Evolutionary conservation across 2,888 invertebrate genomes (phyloP).

Genomic region (Smittia sp.): DNA sequence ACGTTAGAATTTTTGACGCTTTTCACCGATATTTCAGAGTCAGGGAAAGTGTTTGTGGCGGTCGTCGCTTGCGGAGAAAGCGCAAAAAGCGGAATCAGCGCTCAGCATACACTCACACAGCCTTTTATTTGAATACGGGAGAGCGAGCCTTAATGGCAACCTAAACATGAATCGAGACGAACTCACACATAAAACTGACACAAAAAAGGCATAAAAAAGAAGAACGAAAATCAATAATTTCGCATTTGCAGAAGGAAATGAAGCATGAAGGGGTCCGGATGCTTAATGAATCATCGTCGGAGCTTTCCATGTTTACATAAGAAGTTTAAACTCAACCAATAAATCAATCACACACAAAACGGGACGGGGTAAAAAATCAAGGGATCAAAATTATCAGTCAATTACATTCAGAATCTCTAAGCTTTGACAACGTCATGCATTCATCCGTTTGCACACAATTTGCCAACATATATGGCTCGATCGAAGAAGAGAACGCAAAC

Average conservation of each 20-base stretch:
- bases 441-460: not conserved
- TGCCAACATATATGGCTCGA: not conserved
- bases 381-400: not conserved
- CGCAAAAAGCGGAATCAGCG: not conserved
- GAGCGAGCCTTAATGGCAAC: not conserved
- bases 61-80: not conserved
- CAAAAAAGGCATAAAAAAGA: constrained; percentile 33
- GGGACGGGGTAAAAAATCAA: not conserved
- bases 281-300: not conserved
- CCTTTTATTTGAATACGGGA: not conserved
- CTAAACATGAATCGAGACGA: constrained; percentile 20
- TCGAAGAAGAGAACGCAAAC: not conserved
- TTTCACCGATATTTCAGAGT: not conserved
- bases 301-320: not conserved
- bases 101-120: not conserved
- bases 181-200: constrained; percentile 33
- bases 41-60: not conserved
- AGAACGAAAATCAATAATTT: constrained; percentile 34
- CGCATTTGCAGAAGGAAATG: constrained; percentile 11
- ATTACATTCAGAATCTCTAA: not conserved
- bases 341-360: not conserved
- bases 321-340: too few relatives aligned
- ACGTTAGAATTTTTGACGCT: constrained; percentile 8
- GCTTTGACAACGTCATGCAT: not conserved
- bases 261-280: not conserved